A percentile compares a stretch with the other conserved stretches of the same genome.
phyloP scores from a whole-genome alignment of 2,113 vertebrate genomes.

The Halichoeres trimaculatus region DNA sequence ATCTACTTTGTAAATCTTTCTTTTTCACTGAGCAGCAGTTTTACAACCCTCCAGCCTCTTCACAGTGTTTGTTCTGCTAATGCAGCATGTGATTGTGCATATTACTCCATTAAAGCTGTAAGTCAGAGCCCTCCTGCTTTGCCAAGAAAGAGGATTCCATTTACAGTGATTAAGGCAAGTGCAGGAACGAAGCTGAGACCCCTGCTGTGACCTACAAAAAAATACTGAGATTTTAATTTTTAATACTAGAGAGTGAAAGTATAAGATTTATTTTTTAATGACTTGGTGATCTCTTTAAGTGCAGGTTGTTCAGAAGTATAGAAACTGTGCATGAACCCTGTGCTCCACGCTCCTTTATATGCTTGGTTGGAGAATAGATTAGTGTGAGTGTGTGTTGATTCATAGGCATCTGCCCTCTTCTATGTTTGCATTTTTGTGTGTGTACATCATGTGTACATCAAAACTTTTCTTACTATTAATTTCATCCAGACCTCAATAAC shows the following conservation, averaged over 20 bases:
- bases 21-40: not conserved
- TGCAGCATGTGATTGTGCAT: conserved; percentile 52
- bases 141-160: conserved; percentile 56
- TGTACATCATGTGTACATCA: not conserved
- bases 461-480: not conserved
- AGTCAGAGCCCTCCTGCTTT: conserved; percentile 22
- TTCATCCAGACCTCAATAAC: not conserved
- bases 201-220: conserved; percentile 64
- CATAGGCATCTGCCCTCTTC: too few relatives aligned
- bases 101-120: conserved; percentile 49
- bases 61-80: conserved; percentile 36
- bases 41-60: conserved; percentile 21
- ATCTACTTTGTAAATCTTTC: not conserved
- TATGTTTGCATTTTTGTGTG: not conserved
- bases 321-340: not conserved
- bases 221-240: conserved; percentile 61
- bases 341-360: not conserved
- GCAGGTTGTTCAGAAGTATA: not conserved
- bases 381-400: too few relatives aligned
- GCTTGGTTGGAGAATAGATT: not conserved
- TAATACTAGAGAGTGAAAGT: conserved; percentile 44
- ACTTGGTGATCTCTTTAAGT: conserved; percentile 14
- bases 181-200: conserved; percentile 40
- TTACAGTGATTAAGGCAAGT: conserved; percentile 53
- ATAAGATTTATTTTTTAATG: conserved; percentile 63